phyloP scores from a whole-genome alignment of 2,113 vertebrate genomes.

The Nesoenas mayeri region DNA sequence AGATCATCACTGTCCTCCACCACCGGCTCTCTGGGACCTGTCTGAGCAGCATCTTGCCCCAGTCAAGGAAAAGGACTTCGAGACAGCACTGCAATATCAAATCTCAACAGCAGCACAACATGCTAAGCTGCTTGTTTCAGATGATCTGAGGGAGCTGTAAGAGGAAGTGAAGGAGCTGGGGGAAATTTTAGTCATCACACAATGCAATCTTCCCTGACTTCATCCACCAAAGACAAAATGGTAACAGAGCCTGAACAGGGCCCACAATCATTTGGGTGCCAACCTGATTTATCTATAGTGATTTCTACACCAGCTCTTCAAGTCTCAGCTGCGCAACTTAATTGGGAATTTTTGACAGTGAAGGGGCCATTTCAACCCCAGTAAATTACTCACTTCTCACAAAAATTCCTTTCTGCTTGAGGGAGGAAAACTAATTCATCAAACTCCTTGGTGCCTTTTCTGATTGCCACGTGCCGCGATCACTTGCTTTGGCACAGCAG shows the following conservation, averaged over 20 bases:
- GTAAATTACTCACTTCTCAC: neutral
- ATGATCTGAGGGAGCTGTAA: neutral
- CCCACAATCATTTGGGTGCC: neutral
- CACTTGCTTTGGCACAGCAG: conserved; percentile 6
- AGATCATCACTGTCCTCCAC: neutral
- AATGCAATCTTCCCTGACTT: neutral
- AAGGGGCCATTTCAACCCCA: neutral
- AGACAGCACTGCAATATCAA: neutral
- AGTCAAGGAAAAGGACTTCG: neutral
- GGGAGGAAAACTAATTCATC: neutral
- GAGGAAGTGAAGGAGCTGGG: neutral
- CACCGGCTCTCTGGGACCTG: neutral
- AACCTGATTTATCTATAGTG: neutral
- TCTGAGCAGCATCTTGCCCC: neutral
- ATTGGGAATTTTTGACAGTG: neutral
- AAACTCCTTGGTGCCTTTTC: conserved; percentile 1
- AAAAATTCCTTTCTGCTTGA: neutral
- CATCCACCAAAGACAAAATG: neutral
- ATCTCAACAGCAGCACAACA: neutral
- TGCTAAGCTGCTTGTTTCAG: neutral
- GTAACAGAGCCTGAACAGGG: neutral
- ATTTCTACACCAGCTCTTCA: neutral
- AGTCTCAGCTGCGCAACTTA: neutral
- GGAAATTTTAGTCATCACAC: neutral
- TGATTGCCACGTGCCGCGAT: neutral